Base-by-base conservation (phyloP, 1,140 invertebrate genomes). In the Hylaeus anthracinus region DNA sequence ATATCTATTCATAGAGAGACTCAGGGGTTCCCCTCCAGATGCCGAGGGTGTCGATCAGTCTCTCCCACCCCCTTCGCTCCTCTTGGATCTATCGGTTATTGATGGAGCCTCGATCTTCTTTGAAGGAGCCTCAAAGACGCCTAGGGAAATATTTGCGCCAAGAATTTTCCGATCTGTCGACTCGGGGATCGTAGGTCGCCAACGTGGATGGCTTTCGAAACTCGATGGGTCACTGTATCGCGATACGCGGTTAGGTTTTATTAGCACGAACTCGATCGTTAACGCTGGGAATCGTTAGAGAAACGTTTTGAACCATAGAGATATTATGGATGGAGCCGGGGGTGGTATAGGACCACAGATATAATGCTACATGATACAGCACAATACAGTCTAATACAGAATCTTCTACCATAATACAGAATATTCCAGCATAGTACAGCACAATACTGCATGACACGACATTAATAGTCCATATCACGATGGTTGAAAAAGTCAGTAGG, bases 1-100 rank as follows among this genome's bases (percentile, higher is more conserved):
- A 76, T 67, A 81, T 81, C 72, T 81, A 81, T 81, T 81, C 79
- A 56, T 67, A 65, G 72, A 76, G 51, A 48, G 37, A 37, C 12
- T 41, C 26, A 26, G 26, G 55, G 55, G 26, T 82, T 58, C 53
- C 55, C 66, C 70, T 70, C 60, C 58, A 72, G 56, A 77, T 51
- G 45, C 67, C 60, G 45, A 65, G 51, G 55, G 70, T 64, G 43
- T 79, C 74, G 69, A 84, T 84, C 65, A 56, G 43, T 37, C n/a
- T 51, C 39, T 14, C 58, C 77, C 26, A 26, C 26, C 26, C 26
- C 26, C 26, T 26, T 26, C 26, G 26, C 26, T 77, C 64, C 66
- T 81, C 65, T 75, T 61, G 51, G 79, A 69, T 80, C 72, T 61
- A 80, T 80, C 64, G 72, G 72, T 75, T 74, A 80, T 80, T 53